phyloP scores from a whole-genome alignment of 2,113 vertebrate genomes.

The Alligator mississippiensis region DNA sequence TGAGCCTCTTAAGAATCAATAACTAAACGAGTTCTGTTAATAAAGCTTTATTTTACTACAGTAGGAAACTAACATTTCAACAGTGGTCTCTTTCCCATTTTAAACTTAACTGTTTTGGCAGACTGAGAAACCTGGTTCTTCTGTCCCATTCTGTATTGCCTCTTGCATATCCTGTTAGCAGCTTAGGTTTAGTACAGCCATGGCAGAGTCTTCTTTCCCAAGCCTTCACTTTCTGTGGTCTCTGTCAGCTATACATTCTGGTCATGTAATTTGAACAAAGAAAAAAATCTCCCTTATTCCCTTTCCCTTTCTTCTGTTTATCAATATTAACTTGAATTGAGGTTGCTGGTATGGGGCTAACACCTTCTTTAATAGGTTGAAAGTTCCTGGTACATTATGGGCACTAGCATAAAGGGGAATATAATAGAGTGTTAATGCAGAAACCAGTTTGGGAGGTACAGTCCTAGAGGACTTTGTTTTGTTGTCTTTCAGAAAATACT shows the following conservation, averaged over 20 bases:
- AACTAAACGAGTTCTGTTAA: background rate
- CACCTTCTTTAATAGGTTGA: too few relatives aligned
- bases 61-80: background rate
- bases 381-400: too few relatives aligned
- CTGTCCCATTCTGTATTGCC: background rate
- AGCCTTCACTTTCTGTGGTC: fast-evolving
- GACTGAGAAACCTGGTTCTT: background rate
- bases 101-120: background rate
- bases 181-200: fast-evolving
- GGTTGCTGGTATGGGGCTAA: too few relatives aligned
- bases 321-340: too few relatives aligned
- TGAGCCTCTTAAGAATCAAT: background rate
- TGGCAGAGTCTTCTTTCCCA: background rate
- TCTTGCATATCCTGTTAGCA: background rate
- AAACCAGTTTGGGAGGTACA: too few relatives aligned
- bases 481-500: too few relatives aligned
- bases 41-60: background rate
- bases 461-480: too few relatives aligned
- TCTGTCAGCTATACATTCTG: background rate
- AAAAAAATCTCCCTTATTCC: too few relatives aligned
- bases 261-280: background rate
- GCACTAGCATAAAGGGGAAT: too few relatives aligned
- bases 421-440: too few relatives aligned
- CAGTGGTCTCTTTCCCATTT: background rate
- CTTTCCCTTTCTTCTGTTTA: too few relatives aligned